phyloP scores from a whole-genome alignment of 2,888 invertebrate species.

The Drosophila koepferae region DNA sequence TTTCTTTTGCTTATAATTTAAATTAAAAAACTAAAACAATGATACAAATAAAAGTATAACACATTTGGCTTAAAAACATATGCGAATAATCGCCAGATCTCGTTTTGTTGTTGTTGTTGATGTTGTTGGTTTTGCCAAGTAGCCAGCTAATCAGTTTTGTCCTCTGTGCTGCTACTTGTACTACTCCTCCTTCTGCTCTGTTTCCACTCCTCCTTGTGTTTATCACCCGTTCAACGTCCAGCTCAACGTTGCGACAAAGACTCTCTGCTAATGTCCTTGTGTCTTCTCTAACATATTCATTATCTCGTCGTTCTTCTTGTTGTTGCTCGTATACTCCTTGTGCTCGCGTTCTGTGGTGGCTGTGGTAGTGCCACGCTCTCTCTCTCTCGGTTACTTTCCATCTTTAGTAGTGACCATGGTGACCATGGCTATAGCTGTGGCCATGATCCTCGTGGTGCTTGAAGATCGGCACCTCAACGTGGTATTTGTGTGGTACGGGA shows the following conservation, averaged over 20 bases:
- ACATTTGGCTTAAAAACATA: conserved; percentile 84
- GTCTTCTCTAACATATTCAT: conserved; percentile 41
- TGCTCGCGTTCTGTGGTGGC: conserved; percentile 82
- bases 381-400: conserved; percentile 5
- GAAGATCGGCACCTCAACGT: conserved; percentile 87
- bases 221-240: conserved; percentile 82
- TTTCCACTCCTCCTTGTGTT: conserved; percentile 64
- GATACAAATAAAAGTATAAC: conserved; percentile 81
- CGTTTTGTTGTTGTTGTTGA: conserved; percentile 17
- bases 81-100: conserved; percentile 63
- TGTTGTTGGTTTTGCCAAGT: conserved; percentile 45
- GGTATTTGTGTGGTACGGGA: conserved; percentile 88
- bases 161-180: conserved; percentile 60
- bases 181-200: conserved; percentile 54
- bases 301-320: conserved; percentile 19
- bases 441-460: conserved; percentile 83
- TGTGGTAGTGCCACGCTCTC: conserved; percentile 5
- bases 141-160: conserved; percentile 73
- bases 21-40: conserved; percentile 76
- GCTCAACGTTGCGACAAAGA: conserved; percentile 83
- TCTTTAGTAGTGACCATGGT: conserved; percentile 57
- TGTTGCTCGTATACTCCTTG: conserved; percentile 68
- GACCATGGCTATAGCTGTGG: conserved; percentile 33
- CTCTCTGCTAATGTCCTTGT: conserved; percentile 60
- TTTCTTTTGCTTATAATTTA: conserved; percentile 82